Evolutionary conservation across 2,113 vertebrate genomes (phyloP).

Genomic region (Amazona vittata): DNA sequence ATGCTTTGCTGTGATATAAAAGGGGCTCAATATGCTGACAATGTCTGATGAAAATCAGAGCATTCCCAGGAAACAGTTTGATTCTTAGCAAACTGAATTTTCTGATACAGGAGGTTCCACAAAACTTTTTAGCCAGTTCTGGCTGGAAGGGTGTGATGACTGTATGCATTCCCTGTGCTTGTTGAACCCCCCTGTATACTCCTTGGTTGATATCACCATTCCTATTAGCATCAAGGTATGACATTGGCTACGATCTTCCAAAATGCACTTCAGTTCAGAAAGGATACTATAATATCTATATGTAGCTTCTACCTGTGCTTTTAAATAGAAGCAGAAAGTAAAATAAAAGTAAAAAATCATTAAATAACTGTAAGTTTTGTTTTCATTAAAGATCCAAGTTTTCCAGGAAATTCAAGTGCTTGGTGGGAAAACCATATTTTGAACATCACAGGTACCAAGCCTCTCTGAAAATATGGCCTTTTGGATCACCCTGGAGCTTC

Average conservation of each 20-base stretch:
- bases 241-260: background rate
- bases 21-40: background rate
- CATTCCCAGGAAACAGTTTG: background rate
- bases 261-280: background rate
- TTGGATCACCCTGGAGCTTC: background rate
- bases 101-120: background rate
- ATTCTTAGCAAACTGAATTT: background rate
- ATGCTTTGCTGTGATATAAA: background rate
- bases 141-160: background rate
- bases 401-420: background rate
- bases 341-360: background rate
- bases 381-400: background rate
- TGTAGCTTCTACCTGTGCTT: background rate
- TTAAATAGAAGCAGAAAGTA: background rate
- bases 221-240: background rate
- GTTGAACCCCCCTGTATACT: background rate
- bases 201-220: background rate
- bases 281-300: background rate
- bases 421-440: background rate
- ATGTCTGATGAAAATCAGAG: fast-evolving
- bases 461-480: background rate
- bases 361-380: background rate
- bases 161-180: background rate
- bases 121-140: background rate
- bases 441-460: background rate